Base-by-base conservation (phyloP, 2,888 invertebrate species). In the Drosophila diplacantha region DNA sequence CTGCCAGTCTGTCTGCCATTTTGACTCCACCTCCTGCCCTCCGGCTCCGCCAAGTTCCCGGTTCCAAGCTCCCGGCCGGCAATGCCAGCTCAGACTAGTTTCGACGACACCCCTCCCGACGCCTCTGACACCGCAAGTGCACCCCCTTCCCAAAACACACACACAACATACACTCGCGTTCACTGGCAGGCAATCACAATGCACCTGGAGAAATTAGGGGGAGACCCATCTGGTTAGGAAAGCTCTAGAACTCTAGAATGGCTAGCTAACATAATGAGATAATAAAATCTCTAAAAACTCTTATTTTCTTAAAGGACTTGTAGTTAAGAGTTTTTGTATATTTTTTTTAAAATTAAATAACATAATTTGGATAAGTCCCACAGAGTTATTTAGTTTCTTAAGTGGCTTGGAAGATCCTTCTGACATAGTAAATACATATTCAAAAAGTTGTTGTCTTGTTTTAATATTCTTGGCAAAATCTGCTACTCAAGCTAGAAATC, bases 1-100 rank as follows among this genome's bases (percentile, higher is more conserved):
- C 65, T 73, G 81, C 84, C 83, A 81, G 72, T 75, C 79, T 83
- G 81, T 81, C 81, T 81, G 83, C 83, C 77, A 70, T 69, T 73
- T 73, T 75, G 69, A 58, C 71, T 65, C 67, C 61, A 59, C 52
- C 55, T 20, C 49, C 29, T 14, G 12, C 38, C 49, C 18, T 31
- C 54, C 32, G 51, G 16, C 41, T 35, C 39, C 62, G 24, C 24
- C 50, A 7, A 54, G 58, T 43, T 34, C 43, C 44, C 57, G 44
- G 55, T 31, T 44, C 12, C 18, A 26, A 55, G 57, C 44, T 56
- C 58, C 58, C 50, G 62, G 63, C 41, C 57, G 53, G 51, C 46
- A 26, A 38, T 32, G 46, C 26, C 38, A 31, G 43, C 56, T 52
- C 38, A 59, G 58, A 59, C 58, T 59, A 56, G 67, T 72, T 73